A percentile compares a stretch with the other conserved stretches of the same genome.
These are phyloP conservation scores for Xylocampa areola DNA, from an alignment of 2,888 invertebrate genomes.

Conservation along the genomic window DNA sequence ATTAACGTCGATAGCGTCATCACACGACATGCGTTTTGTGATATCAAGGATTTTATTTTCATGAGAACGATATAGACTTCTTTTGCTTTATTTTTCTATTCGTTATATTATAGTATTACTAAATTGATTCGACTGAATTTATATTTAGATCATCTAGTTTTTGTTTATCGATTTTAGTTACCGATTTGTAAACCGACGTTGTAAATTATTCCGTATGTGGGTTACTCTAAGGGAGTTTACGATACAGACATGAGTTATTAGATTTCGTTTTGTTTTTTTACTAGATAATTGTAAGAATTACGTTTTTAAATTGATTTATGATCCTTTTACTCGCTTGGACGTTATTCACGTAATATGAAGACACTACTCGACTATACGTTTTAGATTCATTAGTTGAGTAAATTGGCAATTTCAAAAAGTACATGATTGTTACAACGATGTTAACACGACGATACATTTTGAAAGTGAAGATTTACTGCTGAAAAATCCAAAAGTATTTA, in stretches of 20 bases:
- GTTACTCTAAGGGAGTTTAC: neutral
- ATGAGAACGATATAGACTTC: neutral
- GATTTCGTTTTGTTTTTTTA: neutral
- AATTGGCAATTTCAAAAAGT: slow-evolving; percentile 55
- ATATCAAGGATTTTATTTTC: slow-evolving; percentile 3
- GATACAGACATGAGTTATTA: slow-evolving; percentile 1
- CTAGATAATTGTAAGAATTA: neutral
- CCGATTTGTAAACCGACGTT: neutral
- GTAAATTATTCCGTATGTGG: neutral
- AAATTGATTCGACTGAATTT: no score
- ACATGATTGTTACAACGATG: slow-evolving; percentile 35
- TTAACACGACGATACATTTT: slow-evolving; percentile 50
- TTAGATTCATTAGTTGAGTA: slow-evolving; percentile 48
- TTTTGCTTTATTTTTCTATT: neutral
- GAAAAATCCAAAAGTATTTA: slow-evolving; percentile 52
- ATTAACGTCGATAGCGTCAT: slow-evolving; percentile 65
- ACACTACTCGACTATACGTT: slow-evolving; percentile 36
- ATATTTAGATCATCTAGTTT: neutral
- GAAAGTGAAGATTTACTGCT: slow-evolving; percentile 55
- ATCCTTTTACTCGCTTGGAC: slow-evolving; percentile 55
- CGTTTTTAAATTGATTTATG: no score
- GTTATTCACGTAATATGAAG: slow-evolving; percentile 20
- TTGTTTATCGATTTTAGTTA: neutral
- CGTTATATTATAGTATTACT: no score
- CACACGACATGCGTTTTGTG: slow-evolving; percentile 43